A percentile compares a stretch with the other conserved stretches of the same genome.
Evolutionary conservation across 2,113 vertebrate genomes (phyloP).

Genomic region (Rhea americana): DNA sequence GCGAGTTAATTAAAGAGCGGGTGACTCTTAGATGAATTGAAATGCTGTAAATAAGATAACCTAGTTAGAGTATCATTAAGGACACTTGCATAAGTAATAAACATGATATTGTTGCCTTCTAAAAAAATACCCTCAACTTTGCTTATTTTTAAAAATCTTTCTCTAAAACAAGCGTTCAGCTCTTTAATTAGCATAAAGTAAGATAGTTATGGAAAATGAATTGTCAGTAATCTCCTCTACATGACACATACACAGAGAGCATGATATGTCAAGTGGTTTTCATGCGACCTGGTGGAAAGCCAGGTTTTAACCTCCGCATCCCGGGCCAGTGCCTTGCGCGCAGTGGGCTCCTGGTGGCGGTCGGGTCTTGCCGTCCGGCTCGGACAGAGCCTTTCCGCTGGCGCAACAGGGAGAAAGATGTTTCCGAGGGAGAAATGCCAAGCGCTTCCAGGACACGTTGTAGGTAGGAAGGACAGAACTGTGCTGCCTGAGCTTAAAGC

Average conservation of each 20-base stretch:
- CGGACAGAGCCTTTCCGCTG: not conserved
- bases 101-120: conserved; percentile 60
- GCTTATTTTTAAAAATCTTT: conserved; percentile 48
- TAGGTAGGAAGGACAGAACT: not conserved
- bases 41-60: conserved; percentile 79
- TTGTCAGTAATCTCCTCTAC: conserved; percentile 64
- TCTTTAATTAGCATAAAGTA: conserved; percentile 71
- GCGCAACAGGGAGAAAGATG: not conserved
- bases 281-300: conserved; percentile 22
- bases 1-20: conserved; percentile 77
- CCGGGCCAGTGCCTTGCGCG: conserved; percentile 1
- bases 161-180: conserved; percentile 53
- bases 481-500: not conserved
- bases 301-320: conserved; percentile 15
- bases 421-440: not conserved
- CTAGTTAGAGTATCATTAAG: conserved; percentile 76
- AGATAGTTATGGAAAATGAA: conserved; percentile 61
- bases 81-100: conserved; percentile 78
- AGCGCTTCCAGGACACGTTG: not conserved
- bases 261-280: conserved; percentile 26
- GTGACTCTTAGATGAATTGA: conserved; percentile 75
- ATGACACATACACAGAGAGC: conserved; percentile 25
- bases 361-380: not conserved
- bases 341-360: accelerated
- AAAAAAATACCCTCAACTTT: conserved; percentile 41